A percentile compares a stretch with the other conserved stretches of the same genome.
Evolutionary conservation across 2,888 invertebrate species (phyloP).

Genomic region (Phalera bucephala): DNA sequence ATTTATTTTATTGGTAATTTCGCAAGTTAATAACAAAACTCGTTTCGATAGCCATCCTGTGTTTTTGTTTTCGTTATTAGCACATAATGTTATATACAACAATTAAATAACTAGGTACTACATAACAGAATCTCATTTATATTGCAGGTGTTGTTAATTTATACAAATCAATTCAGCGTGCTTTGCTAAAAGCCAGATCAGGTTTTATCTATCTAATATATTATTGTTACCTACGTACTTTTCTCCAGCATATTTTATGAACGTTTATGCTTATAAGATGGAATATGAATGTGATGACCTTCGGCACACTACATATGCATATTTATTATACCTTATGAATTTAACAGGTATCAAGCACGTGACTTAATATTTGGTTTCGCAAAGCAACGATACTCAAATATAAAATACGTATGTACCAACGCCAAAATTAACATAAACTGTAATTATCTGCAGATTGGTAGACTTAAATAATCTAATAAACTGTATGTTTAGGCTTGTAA

Average conservation of each 20-base stretch:
- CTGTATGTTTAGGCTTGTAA: no score
- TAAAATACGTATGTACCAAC: no score
- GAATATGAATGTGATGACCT: no score
- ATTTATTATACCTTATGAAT: no score
- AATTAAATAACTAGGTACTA: slow-evolving; percentile 46
- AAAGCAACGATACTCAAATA: no score
- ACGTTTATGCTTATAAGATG: no score
- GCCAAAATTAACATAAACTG: no score
- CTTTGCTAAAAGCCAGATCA: slow-evolving; percentile 22
- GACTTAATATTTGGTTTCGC: no score
- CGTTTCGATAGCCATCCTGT: slow-evolving; percentile 24
- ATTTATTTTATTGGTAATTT: slow-evolving; percentile 37
- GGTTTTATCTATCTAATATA: slow-evolving; percentile 17
- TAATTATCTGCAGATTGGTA: no score
- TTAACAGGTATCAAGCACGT: no score
- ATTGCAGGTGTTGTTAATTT: slow-evolving; percentile 62
- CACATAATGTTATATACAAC: slow-evolving; percentile 28
- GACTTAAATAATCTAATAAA: no score
- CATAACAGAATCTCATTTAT: slow-evolving; percentile 40
- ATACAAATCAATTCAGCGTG: slow-evolving; percentile 49
- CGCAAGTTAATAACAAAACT: slow-evolving; percentile 38
- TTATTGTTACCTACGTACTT: slow-evolving; percentile 9
- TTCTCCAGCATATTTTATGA: slow-evolving; percentile 12
- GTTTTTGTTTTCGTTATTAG: slow-evolving; percentile 31
- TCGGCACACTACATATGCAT: no score